Evolutionary conservation across 2,797 vertebrate species (phyloP), one percentile per base, ranked within the genome.

Genomic region (Saxicola maurus): DNA sequence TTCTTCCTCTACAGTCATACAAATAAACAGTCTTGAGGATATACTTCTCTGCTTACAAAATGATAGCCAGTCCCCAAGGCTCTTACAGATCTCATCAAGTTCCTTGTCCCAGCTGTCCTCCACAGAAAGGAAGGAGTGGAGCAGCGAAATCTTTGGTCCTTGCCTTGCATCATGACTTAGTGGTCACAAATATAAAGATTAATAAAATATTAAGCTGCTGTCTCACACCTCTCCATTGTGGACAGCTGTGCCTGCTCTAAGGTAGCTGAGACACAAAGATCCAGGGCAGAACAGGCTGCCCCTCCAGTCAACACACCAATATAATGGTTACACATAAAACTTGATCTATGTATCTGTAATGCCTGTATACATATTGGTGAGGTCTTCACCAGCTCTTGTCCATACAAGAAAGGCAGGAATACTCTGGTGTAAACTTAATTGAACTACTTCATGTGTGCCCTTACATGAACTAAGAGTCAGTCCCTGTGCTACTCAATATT

Each of bases 21-120:
- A 86, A 88, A 91, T 30, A 87, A 93, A 80, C 61, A 72, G 10
- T 87, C 88, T 73, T 27, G 43, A 28, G 65, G 35, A 84, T 86
- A 37, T 21, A 49, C 1, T 10, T 73, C 38, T 67, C 55, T 71
- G 53, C 30, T 86, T 76, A 57, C 35, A 46, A 66, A 35, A 25
- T 24, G 45, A 81, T 11, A 78, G 27, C 69, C 27, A 31, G 40
- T 62, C 61, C n/a, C 17, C 0, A 1, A 75, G 62, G 59, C n/a
- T 72, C n/a, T 72, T 67, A 71, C 23, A 81, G 37, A 82, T 37
- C 48, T 9, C 59, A 59, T 31, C 21, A 40, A 61, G 21, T 28
- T 33, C 15, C 30, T 81, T 23, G 24, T 62, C 30, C 28, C 42
- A 65, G 25, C 9, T 85, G 9, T 80, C 21, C 15, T 68, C 19